phyloP scores from a whole-genome alignment of 2,797 vertebrate genomes.

The Acomys russatus region DNA sequence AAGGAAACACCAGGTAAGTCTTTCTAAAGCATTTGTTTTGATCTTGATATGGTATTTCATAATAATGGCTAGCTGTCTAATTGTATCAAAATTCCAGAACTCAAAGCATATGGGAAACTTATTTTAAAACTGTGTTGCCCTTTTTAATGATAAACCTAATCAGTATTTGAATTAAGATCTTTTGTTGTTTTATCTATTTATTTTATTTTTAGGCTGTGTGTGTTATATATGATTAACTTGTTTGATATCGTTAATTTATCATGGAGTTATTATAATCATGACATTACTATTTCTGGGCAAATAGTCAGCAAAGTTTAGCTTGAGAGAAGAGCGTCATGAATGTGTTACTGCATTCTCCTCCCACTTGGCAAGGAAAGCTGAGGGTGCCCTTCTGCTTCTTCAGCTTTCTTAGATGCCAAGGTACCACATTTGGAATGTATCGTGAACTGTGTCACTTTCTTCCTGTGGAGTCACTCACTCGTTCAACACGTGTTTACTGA shows the following conservation, averaged over 20 bases:
- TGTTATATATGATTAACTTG: constrained; percentile 28
- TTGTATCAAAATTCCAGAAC: constrained; percentile 54
- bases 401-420: background rate
- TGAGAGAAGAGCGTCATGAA: background rate
- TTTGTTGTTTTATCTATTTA: constrained; percentile 47
- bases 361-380: background rate
- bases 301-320: constrained; percentile 28
- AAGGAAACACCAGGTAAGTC: constrained; percentile 91
- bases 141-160: constrained; percentile 46
- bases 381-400: background rate
- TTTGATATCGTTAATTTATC: background rate
- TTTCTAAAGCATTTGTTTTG: constrained; percentile 40
- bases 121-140: constrained; percentile 32
- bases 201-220: constrained; percentile 49
- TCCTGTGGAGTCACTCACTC: background rate
- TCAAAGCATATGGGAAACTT: constrained; percentile 56
- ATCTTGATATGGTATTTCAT: constrained; percentile 17
- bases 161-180: constrained; percentile 19
- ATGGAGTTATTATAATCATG: background rate
- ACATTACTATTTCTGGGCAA: background rate
- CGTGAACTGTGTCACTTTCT: background rate
- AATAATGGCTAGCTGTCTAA: constrained; percentile 18
- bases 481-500: constrained; percentile 5
- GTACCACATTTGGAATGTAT: background rate
- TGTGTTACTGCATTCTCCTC: background rate